These are phyloP conservation scores for Apostichopus californicus DNA, from an alignment of 35 echinoderm and acorn worm genomes.

Conservation along the genomic window DNA sequence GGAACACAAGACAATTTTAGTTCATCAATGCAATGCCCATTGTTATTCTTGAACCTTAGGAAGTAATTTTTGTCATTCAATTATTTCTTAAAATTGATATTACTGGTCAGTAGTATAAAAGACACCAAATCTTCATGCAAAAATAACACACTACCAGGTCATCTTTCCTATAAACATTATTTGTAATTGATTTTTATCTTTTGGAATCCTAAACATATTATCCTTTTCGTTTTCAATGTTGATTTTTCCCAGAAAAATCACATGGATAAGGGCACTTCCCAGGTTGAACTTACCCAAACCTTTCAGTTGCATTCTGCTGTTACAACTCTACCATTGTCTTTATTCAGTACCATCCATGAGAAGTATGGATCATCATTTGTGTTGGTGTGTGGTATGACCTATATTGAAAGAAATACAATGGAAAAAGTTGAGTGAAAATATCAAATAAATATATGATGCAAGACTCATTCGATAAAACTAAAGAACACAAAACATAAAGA, in stretches of 20 bases:
- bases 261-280: neutral
- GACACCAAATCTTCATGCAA: too few species aligned
- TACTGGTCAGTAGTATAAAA: neutral
- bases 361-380: slow-evolving; percentile 53
- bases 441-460: neutral
- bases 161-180: too few species aligned
- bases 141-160: too few species aligned
- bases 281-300: slow-evolving; percentile 61
- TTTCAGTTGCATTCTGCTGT: slow-evolving; percentile 71
- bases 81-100: neutral
- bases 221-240: neutral
- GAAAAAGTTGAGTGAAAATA: too few species aligned
- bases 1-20: too few species aligned
- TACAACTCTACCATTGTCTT: slow-evolving; percentile 52
- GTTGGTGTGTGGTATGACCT: slow-evolving; percentile 65
- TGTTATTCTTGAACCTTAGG: too few species aligned
- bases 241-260: neutral
- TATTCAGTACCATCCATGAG: slow-evolving; percentile 68
- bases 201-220: neutral
- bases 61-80: too few species aligned
- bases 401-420: neutral
- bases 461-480: too few species aligned
- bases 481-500: too few species aligned
- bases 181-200: too few species aligned
- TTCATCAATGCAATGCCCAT: too few species aligned